Evolutionary conservation across 2,888 invertebrate species (phyloP).

Genomic region (Cosmia pyralina): DNA sequence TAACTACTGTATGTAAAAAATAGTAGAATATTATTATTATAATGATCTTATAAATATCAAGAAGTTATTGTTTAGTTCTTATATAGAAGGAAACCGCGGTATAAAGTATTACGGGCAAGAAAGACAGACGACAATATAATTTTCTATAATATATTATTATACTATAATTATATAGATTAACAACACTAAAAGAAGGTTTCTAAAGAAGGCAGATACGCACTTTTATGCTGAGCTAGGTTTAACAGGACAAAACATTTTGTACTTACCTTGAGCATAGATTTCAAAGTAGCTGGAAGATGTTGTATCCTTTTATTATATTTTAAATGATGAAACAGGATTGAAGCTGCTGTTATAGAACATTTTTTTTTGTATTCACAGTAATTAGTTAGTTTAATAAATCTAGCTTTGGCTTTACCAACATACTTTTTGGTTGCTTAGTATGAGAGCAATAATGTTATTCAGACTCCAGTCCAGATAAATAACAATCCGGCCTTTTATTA

Average conservation of each 20-base stretch:
- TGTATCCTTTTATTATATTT: background rate
- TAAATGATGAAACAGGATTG: background rate
- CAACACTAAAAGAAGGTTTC: slow-evolving; percentile 46
- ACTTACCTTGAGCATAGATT: background rate
- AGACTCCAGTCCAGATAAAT: background rate
- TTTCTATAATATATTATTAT: slow-evolving; percentile 60
- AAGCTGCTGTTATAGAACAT: background rate
- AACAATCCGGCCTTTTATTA: background rate
- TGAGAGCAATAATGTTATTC: background rate
- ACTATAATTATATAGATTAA: slow-evolving; percentile 49
- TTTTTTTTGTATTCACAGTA: background rate
- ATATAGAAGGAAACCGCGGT: slow-evolving; percentile 36
- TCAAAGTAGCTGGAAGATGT: slow-evolving; percentile 7
- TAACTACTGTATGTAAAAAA: slow-evolving; percentile 47
- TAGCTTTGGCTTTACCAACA: slow-evolving; percentile 29
- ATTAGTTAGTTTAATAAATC: slow-evolving; percentile 26
- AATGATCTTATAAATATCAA: slow-evolving; percentile 53
- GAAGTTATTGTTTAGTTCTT: slow-evolving; percentile 57
- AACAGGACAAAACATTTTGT: background rate
- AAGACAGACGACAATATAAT: slow-evolving; percentile 57
- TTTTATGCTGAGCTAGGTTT: slow-evolving; percentile 43
- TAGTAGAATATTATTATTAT: slow-evolving; percentile 42
- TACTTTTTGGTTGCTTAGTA: slow-evolving; percentile 32
- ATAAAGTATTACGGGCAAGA: slow-evolving; percentile 47
- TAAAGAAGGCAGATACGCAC: slow-evolving; percentile 51